Conservation (phyloP, 2,797 vertebrate species). For the Phyllotis vaccarum region DNA sequence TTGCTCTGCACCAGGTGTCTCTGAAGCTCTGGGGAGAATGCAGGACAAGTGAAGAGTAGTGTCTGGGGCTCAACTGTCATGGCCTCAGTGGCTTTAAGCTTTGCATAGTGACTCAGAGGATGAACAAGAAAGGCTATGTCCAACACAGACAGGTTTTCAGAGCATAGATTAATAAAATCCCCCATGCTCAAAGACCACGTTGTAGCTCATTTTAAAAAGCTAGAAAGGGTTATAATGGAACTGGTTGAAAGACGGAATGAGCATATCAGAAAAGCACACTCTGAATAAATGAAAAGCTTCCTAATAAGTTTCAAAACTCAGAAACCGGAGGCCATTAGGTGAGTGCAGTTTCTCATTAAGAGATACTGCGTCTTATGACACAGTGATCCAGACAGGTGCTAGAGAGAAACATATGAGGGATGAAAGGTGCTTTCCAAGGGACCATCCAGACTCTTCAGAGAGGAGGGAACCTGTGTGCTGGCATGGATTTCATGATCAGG, state of each 20-base stretch:
- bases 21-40: not conserved
- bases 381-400: too few relatives aligned
- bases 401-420: not conserved
- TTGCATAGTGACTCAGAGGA: not conserved
- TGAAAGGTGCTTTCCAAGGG: not conserved
- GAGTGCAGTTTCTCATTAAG: not conserved
- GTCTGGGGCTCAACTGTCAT: not conserved
- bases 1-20: not conserved
- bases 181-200: not conserved
- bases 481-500: not conserved
- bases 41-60: too few relatives aligned
- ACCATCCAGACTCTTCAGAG: not conserved
- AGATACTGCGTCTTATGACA: not conserved
- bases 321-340: not conserved
- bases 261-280: not conserved
- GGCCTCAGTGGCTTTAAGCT: not conserved
- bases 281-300: not conserved
- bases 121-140: fast-evolving
- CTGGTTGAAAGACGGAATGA: not conserved
- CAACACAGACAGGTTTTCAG: too few relatives aligned
- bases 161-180: not conserved
- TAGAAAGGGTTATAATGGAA: not conserved
- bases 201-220: not conserved
- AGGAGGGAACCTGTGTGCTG: not conserved
- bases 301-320: not conserved